Evolutionary conservation across 2,888 invertebrate genomes (phyloP).

Genomic region (Hybos culiciformis): DNA sequence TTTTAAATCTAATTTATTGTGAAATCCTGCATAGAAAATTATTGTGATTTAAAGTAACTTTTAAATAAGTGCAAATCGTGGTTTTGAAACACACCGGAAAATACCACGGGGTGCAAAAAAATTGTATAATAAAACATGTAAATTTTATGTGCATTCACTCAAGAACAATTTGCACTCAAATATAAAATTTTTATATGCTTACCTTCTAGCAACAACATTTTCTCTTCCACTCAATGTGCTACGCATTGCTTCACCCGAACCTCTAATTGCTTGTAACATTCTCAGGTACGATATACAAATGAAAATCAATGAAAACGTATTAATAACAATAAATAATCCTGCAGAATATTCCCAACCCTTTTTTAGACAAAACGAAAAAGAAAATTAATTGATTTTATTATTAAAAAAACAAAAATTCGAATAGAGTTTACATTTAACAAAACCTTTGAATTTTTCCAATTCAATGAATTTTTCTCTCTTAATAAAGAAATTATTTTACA

Average conservation of each 20-base stretch:
- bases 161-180: background rate
- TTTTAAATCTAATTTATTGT: background rate
- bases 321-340: constrained; percentile 41
- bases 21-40: background rate
- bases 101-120: background rate
- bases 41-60: background rate
- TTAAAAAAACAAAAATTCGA: background rate
- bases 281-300: constrained; percentile 43
- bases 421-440: no score
- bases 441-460: no score
- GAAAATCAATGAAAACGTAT: constrained; percentile 41
- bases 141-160: background rate
- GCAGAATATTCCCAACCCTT: constrained; percentile 48
- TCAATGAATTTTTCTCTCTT: no score
- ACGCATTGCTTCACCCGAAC: constrained; percentile 43
- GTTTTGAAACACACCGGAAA: background rate
- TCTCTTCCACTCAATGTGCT: constrained; percentile 44
- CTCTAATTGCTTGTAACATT: constrained; percentile 44
- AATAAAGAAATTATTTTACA: no score
- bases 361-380: constrained; percentile 2
- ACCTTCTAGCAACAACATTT: constrained; percentile 42
- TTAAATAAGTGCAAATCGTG: background rate
- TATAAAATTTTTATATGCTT: constrained; percentile 5
- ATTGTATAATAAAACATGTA: background rate
- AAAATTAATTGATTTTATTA: background rate